Evolutionary conservation across 2,888 invertebrate species (phyloP), one percentile per base, ranked within the genome.

Genomic region (Lathronympha strigana): DNA sequence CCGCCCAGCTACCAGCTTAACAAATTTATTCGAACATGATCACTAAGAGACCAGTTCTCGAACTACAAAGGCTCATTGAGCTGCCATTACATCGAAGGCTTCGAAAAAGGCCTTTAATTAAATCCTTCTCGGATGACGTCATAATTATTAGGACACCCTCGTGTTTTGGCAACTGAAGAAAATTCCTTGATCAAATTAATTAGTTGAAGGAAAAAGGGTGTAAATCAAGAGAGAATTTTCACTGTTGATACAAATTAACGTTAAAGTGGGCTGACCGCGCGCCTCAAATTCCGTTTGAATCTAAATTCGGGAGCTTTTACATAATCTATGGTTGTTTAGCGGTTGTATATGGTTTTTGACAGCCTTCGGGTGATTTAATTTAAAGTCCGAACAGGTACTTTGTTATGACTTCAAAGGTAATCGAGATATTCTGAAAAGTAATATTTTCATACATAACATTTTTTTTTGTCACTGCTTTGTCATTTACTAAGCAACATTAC

Each of bases 111-210:
- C 81, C 91, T 92, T 87, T 92, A 90, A 92, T 92, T 92, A 91
- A 91, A 90, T 90, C 90, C 90, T 87, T 90, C 91, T 92, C 91
- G 87, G 82, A 88, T 92, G 90, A 90, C 91, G 88, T 90, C 87
- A 90, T 91, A 90, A 92, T 92, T 90, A 90, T 86, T 81, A 82
- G 86, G 83, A 87, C 84, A 83, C 82, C 81, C 83, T 80, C 84
- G 82, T 86, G 86, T 88, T 90, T 88, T 84, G 88, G 87, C 88
- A 85, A 88, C 87, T 87, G 86, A 87, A 80, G 84, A 83, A 83
- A 87, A 80, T 83, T 80, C 81, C 79, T 79, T 76, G 77, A 82
- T 79, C 79, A 80, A 84, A 84, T 86, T 84, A 84, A 85, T 85
- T 75, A 76, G 75, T 78, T 84, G 69, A 74, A 67, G 69, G 67